Percentiles rank a stretch among this genome's conserved stretches.
phyloP scores from a whole-genome alignment of 1,140 invertebrate species.

The Manduca sexta region DNA sequence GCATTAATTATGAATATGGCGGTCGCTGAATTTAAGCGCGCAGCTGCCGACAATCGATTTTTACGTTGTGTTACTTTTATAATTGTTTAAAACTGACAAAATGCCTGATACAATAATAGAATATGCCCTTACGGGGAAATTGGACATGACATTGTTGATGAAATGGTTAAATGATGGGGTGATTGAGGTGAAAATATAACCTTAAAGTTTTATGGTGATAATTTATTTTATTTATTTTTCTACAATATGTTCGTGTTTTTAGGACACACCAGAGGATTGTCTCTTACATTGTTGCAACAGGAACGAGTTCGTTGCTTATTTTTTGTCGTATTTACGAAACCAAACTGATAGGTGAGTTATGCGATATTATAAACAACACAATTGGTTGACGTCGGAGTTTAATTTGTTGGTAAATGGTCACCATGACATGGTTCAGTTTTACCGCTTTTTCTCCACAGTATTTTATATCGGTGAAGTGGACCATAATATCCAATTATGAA shows the following conservation, averaged over 20 bases:
- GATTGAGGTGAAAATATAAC: slow-evolving; percentile 51
- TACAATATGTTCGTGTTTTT: slow-evolving; percentile 18
- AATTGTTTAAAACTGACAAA: slow-evolving; percentile 24
- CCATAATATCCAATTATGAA: too few species aligned
- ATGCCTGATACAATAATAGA: slow-evolving; percentile 59
- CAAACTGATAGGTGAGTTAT: slow-evolving; percentile 51
- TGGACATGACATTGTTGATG: slow-evolving; percentile 38
- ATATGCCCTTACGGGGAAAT: slow-evolving; percentile 50
- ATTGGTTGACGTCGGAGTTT: not conserved
- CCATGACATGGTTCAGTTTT: not conserved
- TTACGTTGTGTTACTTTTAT: slow-evolving; percentile 22
- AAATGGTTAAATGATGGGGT: slow-evolving; percentile 55
- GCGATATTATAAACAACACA: slow-evolving; percentile 17
- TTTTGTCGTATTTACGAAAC: slow-evolving; percentile 52
- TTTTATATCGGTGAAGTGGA: too few species aligned
- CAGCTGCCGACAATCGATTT: slow-evolving; percentile 26
- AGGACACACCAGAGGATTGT: slow-evolving; percentile 52
- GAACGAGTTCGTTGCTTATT: slow-evolving; percentile 55
- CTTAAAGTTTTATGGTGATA: slow-evolving; percentile 17
- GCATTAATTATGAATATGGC: slow-evolving; percentile 17
- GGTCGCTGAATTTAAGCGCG: slow-evolving; percentile 27
- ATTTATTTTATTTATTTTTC: not conserved
- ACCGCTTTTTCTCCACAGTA: not conserved
- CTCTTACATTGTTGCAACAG: slow-evolving; percentile 49
- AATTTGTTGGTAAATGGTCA: not conserved